Evolutionary conservation across 2,888 invertebrate species (phyloP).

Genomic region (Perizoma flavofasciatum): DNA sequence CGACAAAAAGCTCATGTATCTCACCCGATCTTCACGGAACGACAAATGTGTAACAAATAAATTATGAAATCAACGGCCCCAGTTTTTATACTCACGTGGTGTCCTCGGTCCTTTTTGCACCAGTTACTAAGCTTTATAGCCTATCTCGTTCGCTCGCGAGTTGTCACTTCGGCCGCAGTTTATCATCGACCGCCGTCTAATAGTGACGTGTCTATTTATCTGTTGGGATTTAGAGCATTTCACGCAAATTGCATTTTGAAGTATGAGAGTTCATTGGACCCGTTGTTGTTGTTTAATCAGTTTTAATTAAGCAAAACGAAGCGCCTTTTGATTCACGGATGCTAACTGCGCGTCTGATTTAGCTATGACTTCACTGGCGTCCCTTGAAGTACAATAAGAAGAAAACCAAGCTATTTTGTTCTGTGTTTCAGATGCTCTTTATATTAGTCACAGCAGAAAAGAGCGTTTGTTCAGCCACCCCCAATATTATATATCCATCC

Average conservation of each 20-base stretch:
- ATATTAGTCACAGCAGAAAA: neutral
- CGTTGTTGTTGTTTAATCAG: conserved; percentile 55
- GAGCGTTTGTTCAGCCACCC: neutral
- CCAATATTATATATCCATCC: no score
- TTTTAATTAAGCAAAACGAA: conserved; percentile 44
- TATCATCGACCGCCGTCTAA: conserved; percentile 74
- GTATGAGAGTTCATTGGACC: conserved; percentile 64
- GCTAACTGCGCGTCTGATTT: conserved; percentile 34
- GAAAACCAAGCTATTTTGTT: conserved; percentile 11
- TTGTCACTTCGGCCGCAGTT: conserved; percentile 71
- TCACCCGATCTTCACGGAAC: conserved; percentile 81
- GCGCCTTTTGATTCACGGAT: conserved; percentile 41
- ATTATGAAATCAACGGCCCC: conserved; percentile 81
- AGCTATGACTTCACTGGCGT: conserved; percentile 38
- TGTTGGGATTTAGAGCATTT: conserved; percentile 63
- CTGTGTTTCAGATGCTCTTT: conserved; percentile 4
- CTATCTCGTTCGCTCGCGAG: conserved; percentile 56
- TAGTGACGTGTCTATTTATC: conserved; percentile 76
- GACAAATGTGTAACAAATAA: conserved; percentile 84
- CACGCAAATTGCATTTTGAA: conserved; percentile 65
- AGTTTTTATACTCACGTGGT: conserved; percentile 75
- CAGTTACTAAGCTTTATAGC: conserved; percentile 41
- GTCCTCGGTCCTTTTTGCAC: conserved; percentile 54
- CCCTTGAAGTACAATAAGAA: conserved; percentile 20
- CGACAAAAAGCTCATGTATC: conserved; percentile 81